Base-by-base conservation (phyloP, 2,797 vertebrate species). In the Lepus oiostolus region DNA sequence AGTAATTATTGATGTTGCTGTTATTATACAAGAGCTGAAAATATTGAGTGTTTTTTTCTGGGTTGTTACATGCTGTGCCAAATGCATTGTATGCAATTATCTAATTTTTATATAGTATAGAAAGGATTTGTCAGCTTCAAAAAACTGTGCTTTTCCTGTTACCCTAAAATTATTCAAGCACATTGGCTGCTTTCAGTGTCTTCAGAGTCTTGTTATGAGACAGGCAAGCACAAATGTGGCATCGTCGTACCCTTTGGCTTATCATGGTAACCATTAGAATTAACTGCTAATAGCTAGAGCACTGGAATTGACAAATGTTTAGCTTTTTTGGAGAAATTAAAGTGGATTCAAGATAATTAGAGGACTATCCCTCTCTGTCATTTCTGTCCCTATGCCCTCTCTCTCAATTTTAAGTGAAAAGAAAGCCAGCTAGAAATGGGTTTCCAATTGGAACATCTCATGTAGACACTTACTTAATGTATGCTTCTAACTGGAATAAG, bases 1-100 rank as follows among this genome's bases (percentile, higher is more conserved):
- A 95, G 80, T 93, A 92, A 97, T 97, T 95, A 74, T 92, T 92
- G 94, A 91, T 92, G 79, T 74, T 91, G 26, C 71, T 75, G 58
- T 82, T 96, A 77, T 58, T 96, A 79, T 9, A 82, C 17, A 71
- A 68, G n/a, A 92, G 71, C 86, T 92, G 80, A 71, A 95, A 92
- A 85, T 91, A 86, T 84, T 65, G 80, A 32, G 17, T 70, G 50
- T 96, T 95, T 95, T 94, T 96, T 95, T 95, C 93, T 60, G 80
- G 32, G 83, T 12, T 65, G 80, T 84, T 80, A 4, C 81, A 76
- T 93, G 93, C 95, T 95, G 88, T 38, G 93, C 85, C 76, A 60
- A 96, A 89, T 85, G 82, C 54, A 92, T 63, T 83, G 28, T 89
- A 22, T 94, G 68, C 63, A 96, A 91, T 97, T 95, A 93, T 91